phyloP scores from a whole-genome alignment of 2,113 vertebrate species.

The Corydoras maculifer region DNA sequence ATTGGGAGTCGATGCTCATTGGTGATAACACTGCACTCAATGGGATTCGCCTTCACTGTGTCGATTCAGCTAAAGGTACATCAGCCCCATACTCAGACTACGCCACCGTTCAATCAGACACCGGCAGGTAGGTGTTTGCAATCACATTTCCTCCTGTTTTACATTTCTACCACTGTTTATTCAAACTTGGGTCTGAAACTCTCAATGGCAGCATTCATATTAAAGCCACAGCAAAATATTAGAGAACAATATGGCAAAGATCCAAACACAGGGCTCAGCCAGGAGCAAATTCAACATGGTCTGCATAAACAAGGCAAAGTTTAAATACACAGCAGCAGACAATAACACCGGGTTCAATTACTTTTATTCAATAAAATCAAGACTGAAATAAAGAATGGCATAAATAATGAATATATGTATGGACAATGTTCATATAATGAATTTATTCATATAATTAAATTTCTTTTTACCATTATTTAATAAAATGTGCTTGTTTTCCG shows the following conservation, averaged over 20 bases:
- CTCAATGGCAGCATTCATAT: too few relatives aligned
- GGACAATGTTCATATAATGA: too few relatives aligned
- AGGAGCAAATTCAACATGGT: not conserved
- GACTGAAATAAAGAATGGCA: too few relatives aligned
- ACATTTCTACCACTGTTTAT: too few relatives aligned
- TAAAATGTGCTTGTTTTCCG: conserved; percentile 1
- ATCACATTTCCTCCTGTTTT: not conserved
- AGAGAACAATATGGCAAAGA: not conserved
- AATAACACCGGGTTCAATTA: too few relatives aligned
- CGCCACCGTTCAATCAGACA: conserved; percentile 38
- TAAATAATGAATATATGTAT: too few relatives aligned
- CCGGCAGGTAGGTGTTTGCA: conserved; percentile 29
- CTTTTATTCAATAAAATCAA: too few relatives aligned
- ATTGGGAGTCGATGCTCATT: conserved; percentile 37
- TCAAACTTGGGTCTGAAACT: too few relatives aligned
- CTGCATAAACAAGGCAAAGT: not conserved
- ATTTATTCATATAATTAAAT: not conserved
- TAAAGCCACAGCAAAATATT: too few relatives aligned
- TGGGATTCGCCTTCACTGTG: conserved; percentile 41
- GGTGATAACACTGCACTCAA: conserved; percentile 43
- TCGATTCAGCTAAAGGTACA: conserved; percentile 9
- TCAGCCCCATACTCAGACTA: conserved; percentile 34
- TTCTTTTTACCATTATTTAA: not conserved
- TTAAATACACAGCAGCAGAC: not conserved
- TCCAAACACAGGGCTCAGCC: not conserved